phyloP scores from a whole-genome alignment of 2,888 invertebrate genomes.

The Tetragnatha montana region DNA sequence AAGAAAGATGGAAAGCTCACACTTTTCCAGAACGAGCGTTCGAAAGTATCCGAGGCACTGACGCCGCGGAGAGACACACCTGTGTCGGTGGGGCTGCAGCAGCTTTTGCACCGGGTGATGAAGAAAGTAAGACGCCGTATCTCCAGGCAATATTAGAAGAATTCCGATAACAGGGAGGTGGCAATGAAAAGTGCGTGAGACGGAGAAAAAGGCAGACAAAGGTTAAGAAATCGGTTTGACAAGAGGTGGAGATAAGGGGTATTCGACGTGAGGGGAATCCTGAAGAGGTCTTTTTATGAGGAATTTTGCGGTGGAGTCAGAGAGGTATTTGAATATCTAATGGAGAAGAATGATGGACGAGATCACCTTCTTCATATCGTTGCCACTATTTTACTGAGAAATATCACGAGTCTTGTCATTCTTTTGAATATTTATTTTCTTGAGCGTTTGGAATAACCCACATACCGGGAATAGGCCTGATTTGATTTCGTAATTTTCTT shows the following conservation, averaged over 20 bases:
- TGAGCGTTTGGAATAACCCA: no score
- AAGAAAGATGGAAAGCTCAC: not conserved
- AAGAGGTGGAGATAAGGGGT: not conserved
- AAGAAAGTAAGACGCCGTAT: constrained; percentile 12
- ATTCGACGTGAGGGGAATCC: not conserved
- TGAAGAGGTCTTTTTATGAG: not conserved
- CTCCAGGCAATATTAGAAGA: constrained; percentile 30
- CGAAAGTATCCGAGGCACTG: constrained; percentile 40
- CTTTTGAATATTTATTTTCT: no score
- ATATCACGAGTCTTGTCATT: not conserved
- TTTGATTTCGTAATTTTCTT: no score
- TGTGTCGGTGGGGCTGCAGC: not conserved
- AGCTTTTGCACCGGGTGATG: constrained; percentile 10
- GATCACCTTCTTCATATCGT: not conserved
- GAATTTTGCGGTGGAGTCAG: not conserved
- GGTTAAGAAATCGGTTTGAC: not conserved
- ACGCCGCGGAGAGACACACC: constrained; percentile 33
- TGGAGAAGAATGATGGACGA: not conserved
- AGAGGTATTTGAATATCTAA: not conserved
- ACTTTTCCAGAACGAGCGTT: constrained; percentile 19
- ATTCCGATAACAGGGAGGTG: not conserved
- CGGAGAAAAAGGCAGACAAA: not conserved
- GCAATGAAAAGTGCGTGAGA: not conserved
- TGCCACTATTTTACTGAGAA: not conserved
- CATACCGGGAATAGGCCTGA: no score